Evolutionary conservation across 1,140 invertebrate genomes (phyloP).

Genomic region (Zaprionus nigranus): DNA sequence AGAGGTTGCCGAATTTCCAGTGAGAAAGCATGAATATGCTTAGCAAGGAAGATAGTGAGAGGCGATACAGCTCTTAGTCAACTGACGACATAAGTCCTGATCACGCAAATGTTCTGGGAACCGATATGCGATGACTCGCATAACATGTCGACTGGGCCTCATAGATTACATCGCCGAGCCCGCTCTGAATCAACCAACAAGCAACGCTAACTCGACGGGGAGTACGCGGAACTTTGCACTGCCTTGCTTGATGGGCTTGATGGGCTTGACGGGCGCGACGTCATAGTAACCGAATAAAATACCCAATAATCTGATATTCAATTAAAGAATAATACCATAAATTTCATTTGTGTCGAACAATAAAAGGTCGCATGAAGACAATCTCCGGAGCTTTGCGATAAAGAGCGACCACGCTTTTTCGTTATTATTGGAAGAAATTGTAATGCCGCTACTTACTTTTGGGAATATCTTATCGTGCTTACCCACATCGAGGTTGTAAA

Average conservation of each 20-base stretch:
- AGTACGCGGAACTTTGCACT: neutral
- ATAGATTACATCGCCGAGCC: neutral
- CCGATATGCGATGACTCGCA: constrained; percentile 1
- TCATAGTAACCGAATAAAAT: constrained; percentile 9
- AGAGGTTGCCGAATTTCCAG: neutral
- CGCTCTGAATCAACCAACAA: neutral
- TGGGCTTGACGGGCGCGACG: neutral
- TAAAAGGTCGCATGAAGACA: neutral
- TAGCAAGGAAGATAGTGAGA: neutral
- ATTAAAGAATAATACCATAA: neutral
- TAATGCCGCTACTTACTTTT: constrained; percentile 2
- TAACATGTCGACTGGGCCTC: neutral
- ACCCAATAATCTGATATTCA: constrained; percentile 6
- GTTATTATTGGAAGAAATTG: neutral
- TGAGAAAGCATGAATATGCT: constrained; percentile 14
- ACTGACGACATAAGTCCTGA: constrained; percentile 4
- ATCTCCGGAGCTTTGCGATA: neutral
- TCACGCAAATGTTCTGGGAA: constrained; percentile 1
- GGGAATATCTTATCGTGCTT: neutral
- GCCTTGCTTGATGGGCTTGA: neutral
- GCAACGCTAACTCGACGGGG: neutral
- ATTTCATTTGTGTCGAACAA: neutral
- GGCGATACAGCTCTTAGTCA: constrained; percentile 11
- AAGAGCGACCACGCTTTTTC: neutral
- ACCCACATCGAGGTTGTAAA: constrained; percentile 1